Percentiles rank a stretch among this genome's conserved stretches.
Evolutionary conservation across 2,888 invertebrate genomes (phyloP).

Genomic region (Diplolepis rosae): DNA sequence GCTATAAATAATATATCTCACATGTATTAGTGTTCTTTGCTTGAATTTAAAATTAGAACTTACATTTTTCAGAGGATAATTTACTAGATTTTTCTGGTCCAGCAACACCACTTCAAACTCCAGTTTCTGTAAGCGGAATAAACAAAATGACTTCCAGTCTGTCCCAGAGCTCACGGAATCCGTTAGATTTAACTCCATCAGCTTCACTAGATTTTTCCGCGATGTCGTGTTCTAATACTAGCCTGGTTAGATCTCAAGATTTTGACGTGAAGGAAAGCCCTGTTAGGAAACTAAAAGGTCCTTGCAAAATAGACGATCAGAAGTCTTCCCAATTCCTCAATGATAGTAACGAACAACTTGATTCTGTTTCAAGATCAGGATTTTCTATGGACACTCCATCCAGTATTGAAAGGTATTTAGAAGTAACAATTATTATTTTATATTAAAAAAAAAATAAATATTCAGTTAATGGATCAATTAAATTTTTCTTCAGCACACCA

Average conservation of each 20-base stretch:
- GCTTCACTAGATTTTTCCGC: conserved; percentile 49
- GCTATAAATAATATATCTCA: no score
- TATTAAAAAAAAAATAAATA: conserved; percentile 18
- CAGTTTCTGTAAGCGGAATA: conserved; percentile 52
- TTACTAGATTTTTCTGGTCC: conserved; percentile 40
- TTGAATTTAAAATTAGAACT: not conserved
- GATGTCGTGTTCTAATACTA: conserved; percentile 46
- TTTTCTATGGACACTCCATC: conserved; percentile 8
- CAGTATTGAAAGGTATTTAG: conserved; percentile 50
- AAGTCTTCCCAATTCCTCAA: conserved; percentile 1
- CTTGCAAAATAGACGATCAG: conserved; percentile 34
- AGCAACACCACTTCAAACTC: conserved; percentile 63
- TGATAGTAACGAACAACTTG: not conserved
- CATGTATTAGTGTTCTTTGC: no score
- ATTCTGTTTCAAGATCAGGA: not conserved
- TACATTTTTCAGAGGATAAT: conserved; percentile 35
- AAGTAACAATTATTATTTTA: conserved; percentile 20
- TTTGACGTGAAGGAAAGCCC: conserved; percentile 47
- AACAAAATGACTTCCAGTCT: conserved; percentile 47
- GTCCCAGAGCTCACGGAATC: conserved; percentile 48
- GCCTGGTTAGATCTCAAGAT: conserved; percentile 50
- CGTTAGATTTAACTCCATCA: conserved; percentile 48
- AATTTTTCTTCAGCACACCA: conserved; percentile 52
- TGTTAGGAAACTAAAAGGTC: conserved; percentile 15
- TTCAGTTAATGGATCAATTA: no score